Evolutionary conservation across 2,113 vertebrate genomes (phyloP).

Genomic region (Mirounga angustirostris): DNA sequence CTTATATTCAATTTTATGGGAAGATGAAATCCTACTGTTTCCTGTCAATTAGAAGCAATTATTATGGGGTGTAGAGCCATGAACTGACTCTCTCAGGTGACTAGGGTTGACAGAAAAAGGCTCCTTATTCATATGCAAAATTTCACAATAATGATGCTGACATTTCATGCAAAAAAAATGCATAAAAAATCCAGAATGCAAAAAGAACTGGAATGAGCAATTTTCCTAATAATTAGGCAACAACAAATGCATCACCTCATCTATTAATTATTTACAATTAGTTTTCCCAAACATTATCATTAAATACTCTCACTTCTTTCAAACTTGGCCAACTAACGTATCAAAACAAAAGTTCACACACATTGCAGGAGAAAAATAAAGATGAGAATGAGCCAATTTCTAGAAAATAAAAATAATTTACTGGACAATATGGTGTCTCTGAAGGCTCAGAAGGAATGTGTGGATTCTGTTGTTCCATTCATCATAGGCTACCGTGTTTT

Average conservation of each 20-base stretch:
- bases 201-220: background rate
- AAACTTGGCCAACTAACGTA: background rate
- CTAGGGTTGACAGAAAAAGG: background rate
- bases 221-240: background rate
- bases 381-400: background rate
- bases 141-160: background rate
- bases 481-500: background rate
- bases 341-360: background rate
- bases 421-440: background rate
- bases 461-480: background rate
- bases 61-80: background rate
- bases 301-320: background rate
- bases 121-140: background rate
- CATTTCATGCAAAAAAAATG: background rate
- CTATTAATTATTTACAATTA: conserved; percentile 28
- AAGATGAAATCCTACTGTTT: background rate
- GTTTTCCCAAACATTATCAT: background rate
- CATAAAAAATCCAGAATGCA: background rate
- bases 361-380: background rate
- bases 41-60: background rate
- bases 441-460: background rate
- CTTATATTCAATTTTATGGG: background rate
- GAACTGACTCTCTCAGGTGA: background rate
- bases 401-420: background rate
- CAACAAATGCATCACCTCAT: background rate